phyloP scores from a whole-genome alignment of 2,888 invertebrate genomes.

The Nymphalis polychloros region DNA sequence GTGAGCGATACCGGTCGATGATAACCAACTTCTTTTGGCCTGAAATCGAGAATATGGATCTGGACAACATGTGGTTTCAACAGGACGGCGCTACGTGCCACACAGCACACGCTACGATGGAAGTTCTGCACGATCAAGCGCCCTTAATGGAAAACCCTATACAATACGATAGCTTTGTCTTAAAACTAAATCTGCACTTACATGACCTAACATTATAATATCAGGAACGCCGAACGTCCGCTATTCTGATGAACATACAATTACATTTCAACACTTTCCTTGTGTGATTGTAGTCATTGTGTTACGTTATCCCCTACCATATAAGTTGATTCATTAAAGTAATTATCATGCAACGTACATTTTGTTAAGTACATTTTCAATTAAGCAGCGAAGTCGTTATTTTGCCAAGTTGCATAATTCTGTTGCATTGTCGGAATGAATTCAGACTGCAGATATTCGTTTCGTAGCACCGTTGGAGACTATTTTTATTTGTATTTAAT shows the following conservation, averaged over 20 bases:
- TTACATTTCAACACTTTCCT: conserved; percentile 18
- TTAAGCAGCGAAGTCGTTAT: conserved; percentile 28
- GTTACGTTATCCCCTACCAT: conserved; percentile 47
- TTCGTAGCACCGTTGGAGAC: neutral
- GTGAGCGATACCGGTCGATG: no score
- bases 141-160: no score
- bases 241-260: neutral
- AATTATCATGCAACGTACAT: conserved; percentile 30
- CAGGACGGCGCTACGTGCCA: no score
- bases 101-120: no score
- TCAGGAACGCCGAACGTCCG: no score
- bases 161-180: no score
- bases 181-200: no score
- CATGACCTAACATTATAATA: no score
- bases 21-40: no score
- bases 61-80: no score
- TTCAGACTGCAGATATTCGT: conserved; percentile 9
- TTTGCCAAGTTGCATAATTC: conserved; percentile 28
- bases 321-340: conserved; percentile 13
- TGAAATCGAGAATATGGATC: no score
- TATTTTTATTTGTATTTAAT: conserved; percentile 9
- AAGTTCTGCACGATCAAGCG: no score
- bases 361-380: conserved; percentile 28
- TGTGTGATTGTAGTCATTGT: conserved; percentile 49
- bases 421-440: conserved; percentile 19